Conservation (phyloP, 2,113 vertebrate species). For the Hassar affinis region DNA sequence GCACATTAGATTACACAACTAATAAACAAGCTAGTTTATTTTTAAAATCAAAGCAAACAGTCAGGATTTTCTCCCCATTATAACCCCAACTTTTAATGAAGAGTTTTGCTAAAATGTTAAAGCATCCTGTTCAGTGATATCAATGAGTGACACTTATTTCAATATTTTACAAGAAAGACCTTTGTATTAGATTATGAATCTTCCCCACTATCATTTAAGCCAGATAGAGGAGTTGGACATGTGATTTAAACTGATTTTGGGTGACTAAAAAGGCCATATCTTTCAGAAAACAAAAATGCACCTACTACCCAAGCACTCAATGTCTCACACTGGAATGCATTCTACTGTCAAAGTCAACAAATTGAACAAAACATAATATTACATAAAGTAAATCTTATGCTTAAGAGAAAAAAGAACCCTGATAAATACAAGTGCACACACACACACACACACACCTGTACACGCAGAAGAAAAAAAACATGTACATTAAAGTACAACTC, state of each 20-base stretch:
- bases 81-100: background rate
- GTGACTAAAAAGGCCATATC: conserved; percentile 24
- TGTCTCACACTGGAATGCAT: conserved; percentile 45
- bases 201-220: background rate
- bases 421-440: background rate
- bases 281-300: conserved; percentile 49
- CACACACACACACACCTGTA: background rate
- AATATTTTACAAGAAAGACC: conserved; percentile 12
- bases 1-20: conserved; percentile 27
- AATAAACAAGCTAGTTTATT: conserved; percentile 2
- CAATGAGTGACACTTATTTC: background rate
- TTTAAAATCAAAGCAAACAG: conserved; percentile 17
- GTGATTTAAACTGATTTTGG: conserved; percentile 23
- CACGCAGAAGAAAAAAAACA: background rate
- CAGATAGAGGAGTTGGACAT: conserved; percentile 5
- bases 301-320: conserved; percentile 46
- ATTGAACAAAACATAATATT: conserved; percentile 51
- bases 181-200: conserved; percentile 26
- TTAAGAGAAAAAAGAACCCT: conserved; percentile 27
- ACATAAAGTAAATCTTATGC: conserved; percentile 19
- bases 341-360: conserved; percentile 43
- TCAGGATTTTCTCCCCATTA: background rate
- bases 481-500: conserved; percentile 69
- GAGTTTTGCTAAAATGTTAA: background rate
- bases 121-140: background rate